Percentiles rank a stretch among this genome's conserved stretches.
Evolutionary conservation across 1,140 invertebrate genomes (phyloP).

Genomic region (Leptopilina clavipes): DNA sequence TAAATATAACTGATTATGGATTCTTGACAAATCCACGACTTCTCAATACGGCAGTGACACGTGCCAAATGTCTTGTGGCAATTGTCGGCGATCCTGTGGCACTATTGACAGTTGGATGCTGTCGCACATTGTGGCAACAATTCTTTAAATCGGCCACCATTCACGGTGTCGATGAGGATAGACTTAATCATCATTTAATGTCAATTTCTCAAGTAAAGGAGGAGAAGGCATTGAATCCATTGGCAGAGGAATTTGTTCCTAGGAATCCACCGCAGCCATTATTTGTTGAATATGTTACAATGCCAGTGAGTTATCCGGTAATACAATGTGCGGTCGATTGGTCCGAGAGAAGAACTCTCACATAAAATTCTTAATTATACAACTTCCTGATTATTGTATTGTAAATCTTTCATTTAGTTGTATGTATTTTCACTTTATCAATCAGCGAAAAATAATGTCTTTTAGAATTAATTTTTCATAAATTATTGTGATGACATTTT

Average conservation of each 20-base stretch:
- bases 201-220: constrained; percentile 77
- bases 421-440: neutral
- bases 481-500: neutral
- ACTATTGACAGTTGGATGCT: constrained; percentile 86
- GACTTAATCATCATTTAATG: constrained; percentile 35
- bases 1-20: constrained; percentile 85
- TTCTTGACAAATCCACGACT: constrained; percentile 91
- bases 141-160: constrained; percentile 87
- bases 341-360: constrained; percentile 3
- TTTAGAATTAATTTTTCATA: constrained; percentile 1
- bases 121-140: constrained; percentile 89
- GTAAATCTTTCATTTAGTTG: neutral
- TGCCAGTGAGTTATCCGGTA: constrained; percentile 53
- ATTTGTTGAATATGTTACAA: constrained; percentile 56
- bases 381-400: neutral
- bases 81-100: constrained; percentile 92
- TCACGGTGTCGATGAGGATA: constrained; percentile 79
- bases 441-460: constrained; percentile 5
- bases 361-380: neutral
- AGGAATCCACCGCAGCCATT: constrained; percentile 70
- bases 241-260: constrained; percentile 88
- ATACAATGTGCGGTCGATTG: constrained; percentile 44
- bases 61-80: constrained; percentile 90
- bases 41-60: constrained; percentile 90
- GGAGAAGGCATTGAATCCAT: constrained; percentile 86